Percentiles rank a stretch among this genome's conserved stretches.
Evolutionary conservation across 2,113 vertebrate genomes (phyloP).

Genomic region (Gavia stellata): DNA sequence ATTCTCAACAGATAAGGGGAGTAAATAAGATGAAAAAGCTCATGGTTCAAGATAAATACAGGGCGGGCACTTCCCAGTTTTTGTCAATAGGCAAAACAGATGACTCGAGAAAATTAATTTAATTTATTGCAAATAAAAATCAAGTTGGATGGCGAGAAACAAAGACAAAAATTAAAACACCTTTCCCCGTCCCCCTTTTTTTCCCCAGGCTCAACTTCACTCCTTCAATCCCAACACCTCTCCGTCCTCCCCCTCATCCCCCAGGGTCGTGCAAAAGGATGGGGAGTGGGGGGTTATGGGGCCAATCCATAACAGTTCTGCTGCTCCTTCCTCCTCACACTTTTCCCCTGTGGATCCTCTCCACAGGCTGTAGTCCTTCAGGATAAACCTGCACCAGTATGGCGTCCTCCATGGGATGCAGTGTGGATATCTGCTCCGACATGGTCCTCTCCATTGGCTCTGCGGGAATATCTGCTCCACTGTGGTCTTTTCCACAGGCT

Average conservation of each 20-base stretch:
- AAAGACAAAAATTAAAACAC: background rate
- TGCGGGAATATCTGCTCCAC: background rate
- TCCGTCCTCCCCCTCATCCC: fast-evolving
- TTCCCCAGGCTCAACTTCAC: background rate
- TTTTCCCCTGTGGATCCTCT: background rate
- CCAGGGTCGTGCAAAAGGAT: background rate
- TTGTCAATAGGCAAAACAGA: background rate
- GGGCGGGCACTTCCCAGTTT: background rate
- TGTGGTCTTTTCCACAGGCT: background rate
- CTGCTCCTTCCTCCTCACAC: background rate
- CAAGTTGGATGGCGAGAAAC: background rate
- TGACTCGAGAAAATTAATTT: background rate
- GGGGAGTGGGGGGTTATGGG: background rate
- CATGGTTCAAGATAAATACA: background rate
- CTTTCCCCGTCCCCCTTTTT: fast-evolving
- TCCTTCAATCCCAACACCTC: background rate
- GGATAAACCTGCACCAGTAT: background rate
- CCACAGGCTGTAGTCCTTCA: background rate
- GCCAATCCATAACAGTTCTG: background rate
- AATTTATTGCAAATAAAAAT: background rate
- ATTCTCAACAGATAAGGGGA: background rate
- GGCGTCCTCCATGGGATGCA: background rate
- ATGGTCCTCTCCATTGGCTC: background rate
- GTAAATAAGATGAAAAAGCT: background rate
- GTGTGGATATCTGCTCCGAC: background rate